Base-by-base conservation (phyloP, 2,797 vertebrate genomes). In the Ctenopoma kingsleyae region DNA sequence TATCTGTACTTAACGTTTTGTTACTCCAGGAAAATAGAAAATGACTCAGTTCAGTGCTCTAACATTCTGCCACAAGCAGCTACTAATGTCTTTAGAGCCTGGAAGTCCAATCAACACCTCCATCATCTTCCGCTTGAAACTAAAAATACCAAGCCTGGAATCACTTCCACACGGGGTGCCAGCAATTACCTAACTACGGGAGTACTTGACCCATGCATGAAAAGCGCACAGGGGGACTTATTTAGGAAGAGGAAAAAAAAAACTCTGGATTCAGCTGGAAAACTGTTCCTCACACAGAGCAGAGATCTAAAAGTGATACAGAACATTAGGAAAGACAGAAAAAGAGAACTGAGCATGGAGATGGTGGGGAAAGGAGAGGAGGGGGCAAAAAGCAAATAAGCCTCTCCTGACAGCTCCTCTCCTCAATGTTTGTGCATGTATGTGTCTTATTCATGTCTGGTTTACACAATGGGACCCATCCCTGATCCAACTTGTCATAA, bases 91-190 rank as follows among this genome's bases (percentile, higher is more conserved):
- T 78, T 82, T 69, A 48, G 72, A 77, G 87, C 59, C 82, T 85
- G 61, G 61, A 81, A 76, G 71, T 72, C 75, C 78, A 90, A 89
- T 91, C 84, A 86, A 90, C 87, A 88, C 86, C 80, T 87, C 71
- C 55, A 78, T 76, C 88, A 71, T 76, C 71, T 78, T 78, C 71
- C 60, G 69, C 65, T 67, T 66, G 10, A 1, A 11, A 69, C 84
- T 88, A 91, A 89, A 91, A 89, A 91, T 87, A 91, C 38, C 43
- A 53, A 10, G 0, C 0, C 63, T 76, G 76, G 48, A 80, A 72
- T 83, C 71, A 76, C 46, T 73, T 83, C 72, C 65, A 73, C 64
- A 49, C 35, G 53, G 46, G 62, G 71, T 56, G 67, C 58, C 66
- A 83, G 76, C 54, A 74, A 67, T 84, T 71, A 81, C 67, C 72